Evolutionary conservation across 2,113 vertebrate species (phyloP).

Genomic region (Etheostoma cragini): DNA sequence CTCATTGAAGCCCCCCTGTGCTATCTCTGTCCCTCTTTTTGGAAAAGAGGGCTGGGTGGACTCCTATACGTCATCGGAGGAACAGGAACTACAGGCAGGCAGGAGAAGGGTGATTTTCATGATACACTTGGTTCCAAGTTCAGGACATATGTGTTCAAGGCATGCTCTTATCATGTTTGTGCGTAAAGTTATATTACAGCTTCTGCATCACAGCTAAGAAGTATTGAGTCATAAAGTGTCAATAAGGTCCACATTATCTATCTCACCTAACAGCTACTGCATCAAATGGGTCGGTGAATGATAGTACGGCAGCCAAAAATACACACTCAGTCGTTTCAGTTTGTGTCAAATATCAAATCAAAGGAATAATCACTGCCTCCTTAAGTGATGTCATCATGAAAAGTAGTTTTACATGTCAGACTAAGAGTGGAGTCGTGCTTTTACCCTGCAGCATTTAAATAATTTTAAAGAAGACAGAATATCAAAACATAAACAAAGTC

Average conservation of each 20-base stretch:
- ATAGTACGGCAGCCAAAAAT: conserved; percentile 59
- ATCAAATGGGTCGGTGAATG: conserved; percentile 52
- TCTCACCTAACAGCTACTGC: conserved; percentile 33
- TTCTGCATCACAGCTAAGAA: neutral
- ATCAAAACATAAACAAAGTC: conserved; percentile 25
- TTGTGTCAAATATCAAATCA: conserved; percentile 69
- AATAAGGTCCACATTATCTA: conserved; percentile 4
- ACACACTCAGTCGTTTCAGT: conserved; percentile 49
- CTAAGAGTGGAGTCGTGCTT: conserved; percentile 17
- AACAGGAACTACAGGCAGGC: conserved; percentile 32
- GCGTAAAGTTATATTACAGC: neutral
- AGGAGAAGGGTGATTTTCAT: conserved; percentile 12
- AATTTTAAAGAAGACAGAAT: neutral
- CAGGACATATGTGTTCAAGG: neutral
- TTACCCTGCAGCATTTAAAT: conserved; percentile 30
- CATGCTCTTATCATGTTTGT: conserved; percentile 2
- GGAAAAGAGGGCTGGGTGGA: conserved; percentile 27
- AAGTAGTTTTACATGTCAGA: conserved; percentile 42
- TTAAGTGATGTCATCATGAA: conserved; percentile 54
- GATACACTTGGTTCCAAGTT: conserved; percentile 4
- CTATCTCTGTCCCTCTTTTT: conserved; percentile 45
- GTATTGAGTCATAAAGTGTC: conserved; percentile 2
- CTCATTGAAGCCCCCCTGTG: conserved; percentile 11
- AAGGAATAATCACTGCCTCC: conserved; percentile 53
- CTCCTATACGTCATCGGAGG: neutral